Evolutionary conservation across 2,797 vertebrate genomes (phyloP).

Genomic region (Rhodeus uyekii): DNA sequence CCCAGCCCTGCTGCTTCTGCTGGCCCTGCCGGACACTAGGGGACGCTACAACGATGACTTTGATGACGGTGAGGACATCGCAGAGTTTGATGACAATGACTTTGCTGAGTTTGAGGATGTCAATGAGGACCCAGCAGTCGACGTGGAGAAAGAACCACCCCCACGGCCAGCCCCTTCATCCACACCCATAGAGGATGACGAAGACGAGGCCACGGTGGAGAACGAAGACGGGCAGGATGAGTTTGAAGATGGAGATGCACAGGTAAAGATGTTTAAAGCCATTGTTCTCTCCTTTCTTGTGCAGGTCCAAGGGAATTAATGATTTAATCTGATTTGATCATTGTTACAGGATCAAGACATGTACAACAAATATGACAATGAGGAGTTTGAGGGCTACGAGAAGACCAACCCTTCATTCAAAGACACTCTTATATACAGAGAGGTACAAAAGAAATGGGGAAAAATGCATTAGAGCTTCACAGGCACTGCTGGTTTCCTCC

Average conservation of each 20-base stretch:
- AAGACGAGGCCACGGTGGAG: constrained; percentile 94
- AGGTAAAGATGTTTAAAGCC: constrained; percentile 68
- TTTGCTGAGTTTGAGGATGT: constrained; percentile 98
- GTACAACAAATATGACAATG: constrained; percentile 88
- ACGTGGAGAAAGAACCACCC: constrained; percentile 73
- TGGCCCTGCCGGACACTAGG: constrained; percentile 72
- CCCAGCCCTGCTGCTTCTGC: constrained; percentile 70
- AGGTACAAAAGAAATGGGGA: constrained; percentile 71
- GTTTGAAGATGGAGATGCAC: constrained; percentile 88
- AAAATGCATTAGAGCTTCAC: background rate
- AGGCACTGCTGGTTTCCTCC: background rate
- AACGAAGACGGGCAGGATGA: constrained; percentile 93
- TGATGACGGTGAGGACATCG: constrained; percentile 91
- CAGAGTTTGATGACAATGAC: constrained; percentile 97
- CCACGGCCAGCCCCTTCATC: constrained; percentile 71
- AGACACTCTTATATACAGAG: constrained; percentile 93
- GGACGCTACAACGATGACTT: constrained; percentile 92
- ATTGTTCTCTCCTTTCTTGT: background rate
- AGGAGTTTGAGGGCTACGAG: constrained; percentile 97
- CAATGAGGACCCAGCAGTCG: constrained; percentile 80
- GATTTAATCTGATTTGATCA: constrained; percentile 4
- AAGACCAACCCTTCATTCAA: constrained; percentile 78
- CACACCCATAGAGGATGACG: constrained; percentile 78
- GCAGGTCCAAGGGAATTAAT: background rate
- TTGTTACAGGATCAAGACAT: constrained; percentile 87